phyloP scores from a whole-genome alignment of 2,113 vertebrate genomes.

The Saccopteryx bilineata region DNA sequence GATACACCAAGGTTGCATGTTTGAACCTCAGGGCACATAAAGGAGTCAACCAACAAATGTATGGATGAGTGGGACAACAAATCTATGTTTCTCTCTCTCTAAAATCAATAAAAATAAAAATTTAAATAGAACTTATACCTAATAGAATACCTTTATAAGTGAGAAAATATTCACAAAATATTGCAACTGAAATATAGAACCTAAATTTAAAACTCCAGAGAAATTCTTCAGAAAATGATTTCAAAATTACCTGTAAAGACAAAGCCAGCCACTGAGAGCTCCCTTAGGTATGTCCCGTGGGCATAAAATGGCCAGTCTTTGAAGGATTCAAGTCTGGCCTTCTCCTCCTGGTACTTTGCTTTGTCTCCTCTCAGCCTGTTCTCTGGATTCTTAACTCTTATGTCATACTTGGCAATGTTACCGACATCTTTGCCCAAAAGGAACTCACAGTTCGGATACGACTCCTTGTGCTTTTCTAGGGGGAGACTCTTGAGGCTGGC shows the following conservation, averaged over 20 bases:
- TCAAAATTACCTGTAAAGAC: slow-evolving; percentile 67
- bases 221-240: not conserved
- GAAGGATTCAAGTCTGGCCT: slow-evolving; percentile 58
- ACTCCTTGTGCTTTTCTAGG: not conserved
- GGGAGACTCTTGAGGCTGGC: not conserved
- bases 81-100: no score
- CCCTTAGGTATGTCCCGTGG: not conserved
- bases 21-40: no score
- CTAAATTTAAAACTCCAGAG: not conserved
- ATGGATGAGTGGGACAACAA: no score
- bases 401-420: slow-evolving; percentile 65
- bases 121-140: not conserved
- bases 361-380: not conserved
- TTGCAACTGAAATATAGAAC: not conserved
- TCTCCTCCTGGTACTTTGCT: not conserved
- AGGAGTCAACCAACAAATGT: no score
- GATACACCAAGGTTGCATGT: no score
- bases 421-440: slow-evolving; percentile 70
- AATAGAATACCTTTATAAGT: not conserved
- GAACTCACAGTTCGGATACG: not conserved
- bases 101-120: no score
- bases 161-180: not conserved
- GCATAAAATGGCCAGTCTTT: slow-evolving; percentile 65
- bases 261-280: slow-evolving; percentile 47
- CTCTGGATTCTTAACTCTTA: slow-evolving; percentile 38